Conservation (phyloP, 2,113 vertebrate genomes). For the Girardinichthys multiradiatus region DNA sequence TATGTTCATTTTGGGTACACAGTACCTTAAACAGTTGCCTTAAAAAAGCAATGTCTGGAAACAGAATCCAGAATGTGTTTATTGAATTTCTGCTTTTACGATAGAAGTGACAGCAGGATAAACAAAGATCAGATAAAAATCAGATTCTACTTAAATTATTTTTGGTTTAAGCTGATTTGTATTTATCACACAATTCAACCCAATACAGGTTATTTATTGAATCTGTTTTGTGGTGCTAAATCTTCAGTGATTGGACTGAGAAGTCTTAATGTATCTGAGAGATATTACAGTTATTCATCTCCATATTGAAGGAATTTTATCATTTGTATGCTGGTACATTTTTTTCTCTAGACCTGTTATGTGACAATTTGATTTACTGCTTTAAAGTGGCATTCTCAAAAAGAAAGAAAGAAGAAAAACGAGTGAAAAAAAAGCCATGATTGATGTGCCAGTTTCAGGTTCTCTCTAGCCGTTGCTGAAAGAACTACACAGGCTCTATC, state of each 20-base stretch:
- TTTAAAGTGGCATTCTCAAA: constrained; percentile 17
- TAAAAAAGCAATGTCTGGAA: neutral
- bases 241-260: neutral
- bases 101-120: too few relatives aligned
- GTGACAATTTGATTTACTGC: constrained; percentile 39
- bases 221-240: neutral
- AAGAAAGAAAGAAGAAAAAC: neutral
- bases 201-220: neutral
- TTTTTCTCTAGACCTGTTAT: neutral
- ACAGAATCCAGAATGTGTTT: neutral
- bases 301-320: neutral
- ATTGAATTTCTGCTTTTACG: neutral
- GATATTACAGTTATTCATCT: neutral
- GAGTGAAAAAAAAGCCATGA: constrained; percentile 17
- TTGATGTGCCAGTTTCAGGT: constrained; percentile 48
- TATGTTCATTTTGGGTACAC: neutral
- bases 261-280: neutral
- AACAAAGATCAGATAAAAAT: neutral
- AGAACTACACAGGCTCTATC: constrained; percentile 51
- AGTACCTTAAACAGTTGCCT: neutral
- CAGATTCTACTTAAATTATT: neutral
- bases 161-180: neutral
- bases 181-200: neutral
- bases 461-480: constrained; percentile 28
- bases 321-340: neutral